Evolutionary conservation across 2,113 vertebrate species (phyloP).

Genomic region (Rhipidura dahli): DNA sequence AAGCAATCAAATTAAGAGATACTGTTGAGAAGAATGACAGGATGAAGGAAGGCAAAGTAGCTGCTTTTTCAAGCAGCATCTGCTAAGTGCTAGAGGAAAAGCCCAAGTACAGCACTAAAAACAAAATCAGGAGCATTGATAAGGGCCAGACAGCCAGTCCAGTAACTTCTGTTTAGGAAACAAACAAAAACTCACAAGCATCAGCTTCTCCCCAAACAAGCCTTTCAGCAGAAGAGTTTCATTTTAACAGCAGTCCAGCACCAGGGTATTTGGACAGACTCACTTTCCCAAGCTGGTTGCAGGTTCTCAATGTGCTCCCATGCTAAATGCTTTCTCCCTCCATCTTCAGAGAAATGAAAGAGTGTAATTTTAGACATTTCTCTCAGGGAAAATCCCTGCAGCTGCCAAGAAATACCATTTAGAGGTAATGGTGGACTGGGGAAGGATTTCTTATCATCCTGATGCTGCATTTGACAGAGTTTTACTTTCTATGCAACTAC

Average conservation of each 20-base stretch:
- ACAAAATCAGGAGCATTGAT: background rate
- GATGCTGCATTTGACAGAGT: background rate
- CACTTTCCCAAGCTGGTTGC: background rate
- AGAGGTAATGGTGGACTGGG: background rate
- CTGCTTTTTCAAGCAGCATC: background rate
- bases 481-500: background rate
- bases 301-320: rapidly evolving
- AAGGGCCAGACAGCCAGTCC: background rate
- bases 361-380: background rate
- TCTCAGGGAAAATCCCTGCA: background rate
- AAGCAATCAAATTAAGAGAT: background rate
- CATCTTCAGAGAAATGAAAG: background rate
- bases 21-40: background rate
- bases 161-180: background rate
- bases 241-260: background rate
- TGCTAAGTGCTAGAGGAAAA: background rate
- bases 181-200: background rate
- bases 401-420: background rate
- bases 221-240: background rate
- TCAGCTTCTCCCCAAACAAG: background rate
- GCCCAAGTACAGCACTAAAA: background rate
- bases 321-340: background rate
- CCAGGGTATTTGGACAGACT: background rate
- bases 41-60: background rate
- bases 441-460: background rate